Evolutionary conservation across 1,140 invertebrate species (phyloP).

Genomic region (Parapsyche elsis): DNA sequence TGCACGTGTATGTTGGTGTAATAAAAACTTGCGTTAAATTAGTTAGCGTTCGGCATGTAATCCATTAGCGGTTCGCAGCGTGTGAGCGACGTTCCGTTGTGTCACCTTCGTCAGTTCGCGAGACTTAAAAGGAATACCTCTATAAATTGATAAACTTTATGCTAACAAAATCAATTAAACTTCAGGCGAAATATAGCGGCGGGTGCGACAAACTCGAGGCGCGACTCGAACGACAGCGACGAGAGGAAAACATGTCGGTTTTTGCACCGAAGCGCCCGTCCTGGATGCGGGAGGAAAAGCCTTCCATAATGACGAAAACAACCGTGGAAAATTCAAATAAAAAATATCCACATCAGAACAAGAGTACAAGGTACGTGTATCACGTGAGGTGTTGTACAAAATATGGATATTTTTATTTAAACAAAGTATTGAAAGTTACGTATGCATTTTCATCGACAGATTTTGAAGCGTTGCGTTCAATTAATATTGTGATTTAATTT

Average conservation of each 20-base stretch:
- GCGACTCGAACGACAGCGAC: background rate
- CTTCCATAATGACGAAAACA: background rate
- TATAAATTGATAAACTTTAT: constrained; percentile 56
- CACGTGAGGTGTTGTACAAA: no score
- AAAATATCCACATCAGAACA: background rate
- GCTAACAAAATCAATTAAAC: constrained; percentile 56
- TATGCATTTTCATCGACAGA: no score
- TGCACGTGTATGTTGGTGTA: background rate
- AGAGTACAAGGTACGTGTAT: background rate
- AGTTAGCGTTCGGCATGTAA: constrained; percentile 13
- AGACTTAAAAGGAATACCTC: constrained; percentile 48
- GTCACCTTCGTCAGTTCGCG: background rate
- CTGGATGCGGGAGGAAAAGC: background rate
- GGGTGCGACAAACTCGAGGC: background rate
- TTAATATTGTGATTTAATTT: no score
- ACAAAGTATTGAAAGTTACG: no score
- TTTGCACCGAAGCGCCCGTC: constrained; percentile 11
- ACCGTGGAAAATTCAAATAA: background rate
- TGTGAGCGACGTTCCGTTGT: background rate
- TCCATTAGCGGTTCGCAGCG: constrained; percentile 13
- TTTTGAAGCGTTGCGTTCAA: no score
- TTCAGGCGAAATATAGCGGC: constrained; percentile 48
- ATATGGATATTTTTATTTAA: no score
- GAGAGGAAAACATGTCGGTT: constrained; percentile 20
- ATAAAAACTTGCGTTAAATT: constrained; percentile 1